Evolutionary conservation across 2,113 vertebrate genomes (phyloP), one percentile per base, ranked within the genome.

Genomic region (Pionites leucogaster): DNA sequence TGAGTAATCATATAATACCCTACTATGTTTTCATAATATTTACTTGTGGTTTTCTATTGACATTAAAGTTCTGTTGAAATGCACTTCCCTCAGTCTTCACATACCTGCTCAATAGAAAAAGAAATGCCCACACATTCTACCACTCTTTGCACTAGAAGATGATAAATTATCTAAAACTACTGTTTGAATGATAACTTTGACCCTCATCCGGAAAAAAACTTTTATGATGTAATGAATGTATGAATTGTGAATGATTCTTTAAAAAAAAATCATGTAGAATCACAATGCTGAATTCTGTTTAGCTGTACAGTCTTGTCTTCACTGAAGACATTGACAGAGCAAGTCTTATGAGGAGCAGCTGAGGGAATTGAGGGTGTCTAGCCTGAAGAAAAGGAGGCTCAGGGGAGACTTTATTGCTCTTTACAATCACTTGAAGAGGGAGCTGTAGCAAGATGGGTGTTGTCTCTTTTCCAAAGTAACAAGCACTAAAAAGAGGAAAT

Each of bases 381-480:
- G 2, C 13, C 15, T 44, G 22, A 6, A 89, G 44, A 55, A 85
- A 50, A 15, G 18, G 10, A 81, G n/a, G 14, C 16, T 70, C 44
- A 37, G 31, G 7, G 16, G 25, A 10, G 7, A 28, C 12, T 1
- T 33, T 22, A 14, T 33, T 5, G 1, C 19, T 80, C n/a, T 17
- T 16, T 44, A 7, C 39, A 55, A 7, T 24, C 55, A 17, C 35
- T 13, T 28, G 28, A 78, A 78, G 31, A 55, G 46, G 10, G 29
- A 39, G 3, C 6, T 37, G 16, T 23, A 33, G 18, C 1, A 7
- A 78, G 23, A 8, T n/a, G 19, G 5, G 3, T 9, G 4, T 49
- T 10, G 6, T 41, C 19, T 57, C 35, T 59, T 63, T 14, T 49
- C 5, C 22, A 2, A 39, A 18, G 11, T 37, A 46, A 31, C 4